phyloP scores from a whole-genome alignment of 2,797 vertebrate genomes.

The Cichlasoma orientale region DNA sequence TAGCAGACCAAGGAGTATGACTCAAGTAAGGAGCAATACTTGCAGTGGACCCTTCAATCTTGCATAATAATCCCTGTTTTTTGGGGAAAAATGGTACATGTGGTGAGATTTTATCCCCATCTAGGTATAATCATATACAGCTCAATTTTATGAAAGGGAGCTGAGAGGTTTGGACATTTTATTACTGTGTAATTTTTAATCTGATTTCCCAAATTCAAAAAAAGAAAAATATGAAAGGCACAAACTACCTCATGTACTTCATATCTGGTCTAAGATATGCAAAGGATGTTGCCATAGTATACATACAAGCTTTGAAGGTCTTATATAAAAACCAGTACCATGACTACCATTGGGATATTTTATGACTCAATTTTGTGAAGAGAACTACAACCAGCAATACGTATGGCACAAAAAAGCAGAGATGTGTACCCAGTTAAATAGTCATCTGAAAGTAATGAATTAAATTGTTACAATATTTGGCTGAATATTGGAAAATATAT shows the following conservation, averaged over 20 bases:
- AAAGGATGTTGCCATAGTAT: not conserved
- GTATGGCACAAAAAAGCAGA: not conserved
- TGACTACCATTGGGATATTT: not conserved
- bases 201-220: not conserved
- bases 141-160: not conserved
- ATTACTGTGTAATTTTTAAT: not conserved
- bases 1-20: conserved; percentile 1
- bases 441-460: not conserved
- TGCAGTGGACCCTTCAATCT: not conserved
- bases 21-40: not conserved
- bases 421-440: not conserved
- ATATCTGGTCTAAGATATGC: not conserved
- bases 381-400: not conserved
- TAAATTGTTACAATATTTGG: not conserved
- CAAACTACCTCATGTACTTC: not conserved
- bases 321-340: not conserved
- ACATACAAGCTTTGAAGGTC: not conserved
- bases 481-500: not conserved
- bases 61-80: not conserved
- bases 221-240: not conserved
- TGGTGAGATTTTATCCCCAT: not conserved
- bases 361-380: not conserved
- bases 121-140: not conserved
- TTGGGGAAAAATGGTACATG: not conserved
- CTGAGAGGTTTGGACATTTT: not conserved